These are phyloP conservation scores for Myanophis thanlyinensis DNA, from an alignment of 2,113 vertebrate species.

Conservation along the genomic window DNA sequence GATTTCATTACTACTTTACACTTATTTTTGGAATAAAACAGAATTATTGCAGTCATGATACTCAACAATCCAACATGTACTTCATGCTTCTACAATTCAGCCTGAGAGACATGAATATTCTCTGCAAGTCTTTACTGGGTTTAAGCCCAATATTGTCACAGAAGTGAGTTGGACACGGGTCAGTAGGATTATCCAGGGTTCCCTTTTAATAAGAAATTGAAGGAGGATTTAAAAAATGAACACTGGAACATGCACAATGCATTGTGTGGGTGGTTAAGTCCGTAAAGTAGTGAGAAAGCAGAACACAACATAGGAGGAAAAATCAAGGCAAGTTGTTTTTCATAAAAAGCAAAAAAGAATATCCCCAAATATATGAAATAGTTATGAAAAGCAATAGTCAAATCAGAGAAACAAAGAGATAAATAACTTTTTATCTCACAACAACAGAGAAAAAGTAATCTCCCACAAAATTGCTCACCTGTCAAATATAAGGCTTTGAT, in stretches of 20 bases:
- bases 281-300: neutral
- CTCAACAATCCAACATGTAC: neutral
- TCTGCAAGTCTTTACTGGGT: neutral
- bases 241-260: neutral
- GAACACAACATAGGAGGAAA: neutral
- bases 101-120: neutral
- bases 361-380: neutral
- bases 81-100: neutral
- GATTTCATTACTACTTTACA: neutral
- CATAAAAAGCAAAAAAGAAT: neutral
- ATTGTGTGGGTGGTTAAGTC: neutral
- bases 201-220: neutral
- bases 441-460: neutral
- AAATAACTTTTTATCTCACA: neutral
- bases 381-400: neutral
- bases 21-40: slow-evolving; percentile 9
- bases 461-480: slow-evolving; percentile 68
- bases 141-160: neutral
- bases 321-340: neutral
- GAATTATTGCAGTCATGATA: neutral
- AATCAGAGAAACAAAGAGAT: neutral
- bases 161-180: neutral
- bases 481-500: slow-evolving; percentile 89
- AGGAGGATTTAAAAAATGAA: neutral
- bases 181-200: neutral